Evolutionary conservation across 1,140 invertebrate species (phyloP).

Genomic region (Pseudomyrmex dendroicus): DNA sequence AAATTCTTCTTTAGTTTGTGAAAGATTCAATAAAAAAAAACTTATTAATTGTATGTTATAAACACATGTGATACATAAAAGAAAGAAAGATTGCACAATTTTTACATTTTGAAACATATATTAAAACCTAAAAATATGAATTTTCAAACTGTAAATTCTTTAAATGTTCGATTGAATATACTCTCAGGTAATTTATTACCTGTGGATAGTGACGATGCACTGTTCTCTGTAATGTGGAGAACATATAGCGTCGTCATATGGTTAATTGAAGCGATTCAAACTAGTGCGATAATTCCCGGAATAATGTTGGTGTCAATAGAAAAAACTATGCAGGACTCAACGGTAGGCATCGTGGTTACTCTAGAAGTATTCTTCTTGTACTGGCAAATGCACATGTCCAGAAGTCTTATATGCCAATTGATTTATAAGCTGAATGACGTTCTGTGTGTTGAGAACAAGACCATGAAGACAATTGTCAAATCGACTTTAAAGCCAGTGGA

Average conservation of each 20-base stretch:
- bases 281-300: not conserved
- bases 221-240: conserved; percentile 4
- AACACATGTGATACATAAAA: not conserved
- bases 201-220: conserved; percentile 9
- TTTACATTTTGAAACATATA: no score
- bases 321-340: conserved; percentile 42
- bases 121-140: conserved; percentile 46
- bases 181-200: conserved; percentile 68
- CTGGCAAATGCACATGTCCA: not conserved
- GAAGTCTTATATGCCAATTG: not conserved
- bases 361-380: conserved; percentile 24
- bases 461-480: not conserved
- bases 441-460: not conserved
- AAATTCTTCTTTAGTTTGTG: no score
- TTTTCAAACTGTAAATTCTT: conserved; percentile 63
- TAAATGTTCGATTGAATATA: conserved; percentile 54
- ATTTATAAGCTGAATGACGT: conserved; percentile 16
- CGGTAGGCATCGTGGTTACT: conserved; percentile 1
- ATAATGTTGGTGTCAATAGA: conserved; percentile 47
- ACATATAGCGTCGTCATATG: conserved; percentile 40
- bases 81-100: not conserved
- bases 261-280: conserved; percentile 27
- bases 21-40: no score
- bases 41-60: no score
- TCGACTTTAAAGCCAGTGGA: conserved; percentile 23